phyloP scores from a whole-genome alignment of 2,113 vertebrate species.

The Willisornis vidua region DNA sequence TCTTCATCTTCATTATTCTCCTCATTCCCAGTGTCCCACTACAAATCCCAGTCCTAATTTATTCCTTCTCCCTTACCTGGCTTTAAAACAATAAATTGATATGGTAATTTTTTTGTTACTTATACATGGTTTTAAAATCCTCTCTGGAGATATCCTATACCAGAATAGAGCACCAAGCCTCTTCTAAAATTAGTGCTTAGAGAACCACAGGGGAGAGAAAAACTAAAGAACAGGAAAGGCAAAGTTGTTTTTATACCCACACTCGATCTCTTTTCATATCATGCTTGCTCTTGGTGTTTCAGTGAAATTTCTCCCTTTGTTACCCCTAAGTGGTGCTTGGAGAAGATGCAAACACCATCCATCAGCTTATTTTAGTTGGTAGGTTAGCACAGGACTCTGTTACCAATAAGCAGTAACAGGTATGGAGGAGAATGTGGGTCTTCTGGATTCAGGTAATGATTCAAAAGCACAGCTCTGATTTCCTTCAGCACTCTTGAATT shows the following conservation, averaged over 20 bases:
- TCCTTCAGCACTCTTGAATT: background rate
- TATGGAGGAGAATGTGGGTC: background rate
- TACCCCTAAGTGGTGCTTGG: background rate
- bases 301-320: background rate
- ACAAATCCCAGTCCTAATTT: background rate
- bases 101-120: background rate
- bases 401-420: background rate
- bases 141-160: background rate
- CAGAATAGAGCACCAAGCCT: background rate
- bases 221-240: background rate
- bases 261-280: background rate
- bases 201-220: background rate
- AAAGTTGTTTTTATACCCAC: background rate
- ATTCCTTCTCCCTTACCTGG: background rate
- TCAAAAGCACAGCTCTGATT: background rate
- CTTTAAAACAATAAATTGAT: background rate
- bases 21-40: background rate
- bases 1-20: background rate
- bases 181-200: background rate
- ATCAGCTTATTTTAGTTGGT: background rate
- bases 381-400: background rate
- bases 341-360: background rate
- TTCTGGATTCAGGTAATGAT: background rate
- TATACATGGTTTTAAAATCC: background rate
- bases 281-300: background rate